These are phyloP conservation scores for Philopotamus ludificatus DNA, from an alignment of 1,140 invertebrate species.

Conservation along the genomic window DNA sequence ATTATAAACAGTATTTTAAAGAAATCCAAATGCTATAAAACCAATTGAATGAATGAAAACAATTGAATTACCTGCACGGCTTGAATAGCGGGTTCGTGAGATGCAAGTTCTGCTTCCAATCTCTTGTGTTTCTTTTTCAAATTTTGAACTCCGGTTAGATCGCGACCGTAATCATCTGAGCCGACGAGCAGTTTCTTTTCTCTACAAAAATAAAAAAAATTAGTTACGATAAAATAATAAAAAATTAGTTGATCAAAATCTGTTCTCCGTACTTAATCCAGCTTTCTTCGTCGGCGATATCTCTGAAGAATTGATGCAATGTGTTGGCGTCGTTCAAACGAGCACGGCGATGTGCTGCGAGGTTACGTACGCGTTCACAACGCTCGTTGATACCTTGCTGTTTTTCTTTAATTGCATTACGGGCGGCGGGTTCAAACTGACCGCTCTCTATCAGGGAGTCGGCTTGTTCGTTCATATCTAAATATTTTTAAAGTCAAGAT, in stretches of 20 bases:
- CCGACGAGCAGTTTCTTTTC: constrained; percentile 98
- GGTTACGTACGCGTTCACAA: constrained; percentile 88
- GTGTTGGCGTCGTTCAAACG: constrained; percentile 94
- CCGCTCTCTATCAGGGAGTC: constrained; percentile 92
- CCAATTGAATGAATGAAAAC: neutral
- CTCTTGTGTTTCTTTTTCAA: constrained; percentile 98
- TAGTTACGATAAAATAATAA: neutral
- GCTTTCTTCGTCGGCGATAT: constrained; percentile 99
- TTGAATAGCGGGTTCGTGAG: constrained; percentile 96
- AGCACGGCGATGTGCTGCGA: constrained; percentile 87
- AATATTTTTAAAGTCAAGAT: constrained; percentile 37
- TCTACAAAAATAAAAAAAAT: constrained; percentile 48
- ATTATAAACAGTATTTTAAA: neutral
- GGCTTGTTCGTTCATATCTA: constrained; percentile 90
- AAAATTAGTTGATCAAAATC: neutral
- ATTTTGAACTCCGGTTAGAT: constrained; percentile 97
- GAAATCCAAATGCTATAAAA: neutral
- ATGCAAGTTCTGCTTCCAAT: constrained; percentile 91
- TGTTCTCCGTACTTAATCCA: constrained; percentile 86
- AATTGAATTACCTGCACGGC: constrained; percentile 70
- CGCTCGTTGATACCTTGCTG: constrained; percentile 91
- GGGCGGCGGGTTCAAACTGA: constrained; percentile 89
- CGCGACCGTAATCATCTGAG: constrained; percentile 97
- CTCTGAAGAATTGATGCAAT: constrained; percentile 98
- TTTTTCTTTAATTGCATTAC: constrained; percentile 89